phyloP scores from a whole-genome alignment of 2,113 vertebrate genomes.

The Phoenicopterus ruber region DNA sequence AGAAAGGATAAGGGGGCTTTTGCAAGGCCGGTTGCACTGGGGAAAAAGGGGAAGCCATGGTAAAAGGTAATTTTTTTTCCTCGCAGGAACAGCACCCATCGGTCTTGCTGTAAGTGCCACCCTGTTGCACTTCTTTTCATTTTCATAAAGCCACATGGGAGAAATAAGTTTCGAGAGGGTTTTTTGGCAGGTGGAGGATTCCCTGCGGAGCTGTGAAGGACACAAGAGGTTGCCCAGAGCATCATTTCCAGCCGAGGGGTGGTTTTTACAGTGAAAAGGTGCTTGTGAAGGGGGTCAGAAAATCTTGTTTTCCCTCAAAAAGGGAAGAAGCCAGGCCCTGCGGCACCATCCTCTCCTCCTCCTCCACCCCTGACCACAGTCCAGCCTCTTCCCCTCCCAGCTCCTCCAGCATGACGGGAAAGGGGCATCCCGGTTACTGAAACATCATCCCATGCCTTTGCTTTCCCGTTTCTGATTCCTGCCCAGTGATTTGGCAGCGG shows the following conservation, averaged over 20 bases:
- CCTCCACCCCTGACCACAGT: accelerated
- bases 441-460: background rate
- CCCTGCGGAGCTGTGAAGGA: background rate
- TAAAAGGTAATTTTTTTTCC: background rate
- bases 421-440: accelerated
- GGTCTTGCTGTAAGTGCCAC: accelerated
- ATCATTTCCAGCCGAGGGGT: accelerated
- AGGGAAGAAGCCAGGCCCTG: background rate
- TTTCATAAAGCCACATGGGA: accelerated
- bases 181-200: background rate
- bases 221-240: background rate
- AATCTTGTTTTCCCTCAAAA: background rate
- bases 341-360: background rate
- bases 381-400: background rate
- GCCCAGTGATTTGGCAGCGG: accelerated
- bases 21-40: background rate
- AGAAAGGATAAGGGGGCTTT: accelerated
- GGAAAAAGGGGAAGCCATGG: background rate
- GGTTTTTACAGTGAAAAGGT: background rate
- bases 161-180: accelerated
- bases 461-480: background rate
- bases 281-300: background rate
- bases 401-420: background rate
- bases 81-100: accelerated
- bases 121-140: background rate